Conservation (phyloP, 30 jellyfish, hydroid and myxozoan species). For the Hydra vulgaris region DNA sequence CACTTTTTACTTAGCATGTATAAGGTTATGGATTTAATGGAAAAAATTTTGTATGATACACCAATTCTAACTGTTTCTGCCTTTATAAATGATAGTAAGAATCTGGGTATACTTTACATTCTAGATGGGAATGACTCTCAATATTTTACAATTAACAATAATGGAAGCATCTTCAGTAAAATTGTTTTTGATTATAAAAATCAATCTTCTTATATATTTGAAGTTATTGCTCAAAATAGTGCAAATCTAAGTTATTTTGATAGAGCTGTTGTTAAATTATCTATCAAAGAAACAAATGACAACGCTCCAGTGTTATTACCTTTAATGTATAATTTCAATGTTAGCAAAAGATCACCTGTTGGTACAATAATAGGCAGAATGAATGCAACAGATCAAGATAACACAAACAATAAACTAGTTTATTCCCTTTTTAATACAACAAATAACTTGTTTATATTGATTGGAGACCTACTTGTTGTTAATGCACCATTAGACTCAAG, state of each 20-base stretch:
- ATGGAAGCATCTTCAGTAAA: constrained; percentile 9
- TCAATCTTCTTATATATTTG: constrained; percentile 20
- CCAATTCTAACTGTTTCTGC: constrained; percentile 12
- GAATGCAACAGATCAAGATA: constrained; percentile 56
- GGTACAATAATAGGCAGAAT: constrained; percentile 54
- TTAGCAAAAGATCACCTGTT: constrained; percentile 42
- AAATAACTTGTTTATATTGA: constrained; percentile 16
- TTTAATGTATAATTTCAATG: constrained; percentile 16
- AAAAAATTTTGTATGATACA: constrained; percentile 1
- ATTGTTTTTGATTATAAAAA: constrained; percentile 58
- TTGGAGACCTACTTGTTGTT: constrained; percentile 36
- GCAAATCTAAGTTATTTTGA: constrained; percentile 54
- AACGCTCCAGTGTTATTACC: constrained; percentile 43
- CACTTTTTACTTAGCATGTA: constrained; percentile 38
- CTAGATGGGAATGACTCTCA: constrained; percentile 19
- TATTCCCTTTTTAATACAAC: constrained; percentile 21
- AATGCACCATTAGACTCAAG: constrained; percentile 43
- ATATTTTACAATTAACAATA: constrained; percentile 3
- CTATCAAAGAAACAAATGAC: constrained; percentile 73
- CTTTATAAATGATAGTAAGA: neutral
- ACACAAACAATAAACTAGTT: constrained; percentile 28
- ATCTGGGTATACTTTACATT: constrained; percentile 1
- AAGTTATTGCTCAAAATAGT: constrained; percentile 48
- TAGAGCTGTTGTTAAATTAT: constrained; percentile 21
- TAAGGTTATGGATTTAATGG: constrained; percentile 32